Evolutionary conservation across 2,113 vertebrate species (phyloP).

Genomic region (Plectropomus leopardus): DNA sequence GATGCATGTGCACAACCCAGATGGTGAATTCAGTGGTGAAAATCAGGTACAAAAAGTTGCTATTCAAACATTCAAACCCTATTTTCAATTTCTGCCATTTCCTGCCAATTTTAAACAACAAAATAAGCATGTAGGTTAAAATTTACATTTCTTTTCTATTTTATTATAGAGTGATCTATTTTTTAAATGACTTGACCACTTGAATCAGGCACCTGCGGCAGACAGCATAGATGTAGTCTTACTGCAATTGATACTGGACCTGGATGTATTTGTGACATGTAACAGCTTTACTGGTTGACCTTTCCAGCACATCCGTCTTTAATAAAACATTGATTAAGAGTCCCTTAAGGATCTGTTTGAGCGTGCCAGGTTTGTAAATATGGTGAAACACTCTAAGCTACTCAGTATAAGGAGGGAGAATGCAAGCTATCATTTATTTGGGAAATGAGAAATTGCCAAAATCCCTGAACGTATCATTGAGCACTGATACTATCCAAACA

Average conservation of each 20-base stretch:
- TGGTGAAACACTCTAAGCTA: conserved; percentile 13
- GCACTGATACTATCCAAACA: conserved; percentile 30
- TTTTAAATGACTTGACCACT: background rate
- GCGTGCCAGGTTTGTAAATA: conserved; percentile 28
- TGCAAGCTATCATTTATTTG: conserved; percentile 38
- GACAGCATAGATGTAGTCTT: background rate
- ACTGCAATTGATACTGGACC: background rate
- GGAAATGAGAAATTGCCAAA: conserved; percentile 44
- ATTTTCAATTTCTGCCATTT: no score
- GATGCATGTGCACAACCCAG: no score
- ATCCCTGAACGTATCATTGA: conserved; percentile 32
- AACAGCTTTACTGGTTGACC: conserved; percentile 25
- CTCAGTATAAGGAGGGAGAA: conserved; percentile 7
- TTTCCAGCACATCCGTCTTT: conserved; percentile 44
- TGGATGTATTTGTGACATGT: conserved; percentile 16
- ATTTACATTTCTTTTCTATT: background rate
- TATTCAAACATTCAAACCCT: no score
- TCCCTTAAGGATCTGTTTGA: conserved; percentile 1
- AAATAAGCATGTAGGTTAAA: no score
- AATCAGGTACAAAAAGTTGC: no score
- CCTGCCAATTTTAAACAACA: no score
- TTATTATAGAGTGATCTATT: background rate
- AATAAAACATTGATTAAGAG: conserved; percentile 53
- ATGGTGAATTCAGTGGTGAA: no score
- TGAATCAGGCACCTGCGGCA: background rate